Percentiles rank a stretch among this genome's conserved stretches.
These are phyloP conservation scores for Dicrostonyx torquatus DNA, from an alignment of 2,797 vertebrate genomes.

Conservation along the genomic window DNA sequence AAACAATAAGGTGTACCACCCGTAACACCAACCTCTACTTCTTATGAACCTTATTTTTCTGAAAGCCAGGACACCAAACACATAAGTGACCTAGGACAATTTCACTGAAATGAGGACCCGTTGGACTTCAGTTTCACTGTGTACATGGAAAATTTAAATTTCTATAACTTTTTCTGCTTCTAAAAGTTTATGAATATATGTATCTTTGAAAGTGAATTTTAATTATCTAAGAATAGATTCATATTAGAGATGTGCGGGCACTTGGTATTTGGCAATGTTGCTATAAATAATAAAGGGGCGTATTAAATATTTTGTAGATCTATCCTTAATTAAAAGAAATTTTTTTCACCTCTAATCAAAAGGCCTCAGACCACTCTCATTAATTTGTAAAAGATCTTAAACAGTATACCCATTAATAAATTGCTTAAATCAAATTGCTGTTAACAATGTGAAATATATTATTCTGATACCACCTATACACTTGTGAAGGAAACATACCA, in stretches of 20 bases:
- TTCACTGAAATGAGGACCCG: background rate
- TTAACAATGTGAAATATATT: background rate
- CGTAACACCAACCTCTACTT: background rate
- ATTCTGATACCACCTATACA: background rate
- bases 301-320: constrained; percentile 54
- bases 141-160: background rate
- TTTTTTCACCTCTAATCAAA: background rate
- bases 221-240: constrained; percentile 56
- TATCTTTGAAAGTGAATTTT: constrained; percentile 55
- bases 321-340: constrained; percentile 64
- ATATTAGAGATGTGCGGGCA: constrained; percentile 44
- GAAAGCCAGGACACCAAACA: background rate
- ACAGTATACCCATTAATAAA: constrained; percentile 28
- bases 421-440: constrained; percentile 4
- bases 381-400: constrained; percentile 49
- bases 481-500: background rate
- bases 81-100: no score
- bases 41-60: background rate
- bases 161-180: constrained; percentile 4
- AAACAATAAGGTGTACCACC: background rate
- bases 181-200: background rate
- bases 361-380: constrained; percentile 52
- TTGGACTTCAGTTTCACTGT: background rate
- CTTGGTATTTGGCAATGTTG: constrained; percentile 55
- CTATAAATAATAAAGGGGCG: constrained; percentile 66